Percentiles rank a stretch among this genome's conserved stretches.
These are phyloP conservation scores for Caenorhabditis becei DNA, from an alignment of 2,888 invertebrate genomes.

Conservation along the genomic window DNA sequence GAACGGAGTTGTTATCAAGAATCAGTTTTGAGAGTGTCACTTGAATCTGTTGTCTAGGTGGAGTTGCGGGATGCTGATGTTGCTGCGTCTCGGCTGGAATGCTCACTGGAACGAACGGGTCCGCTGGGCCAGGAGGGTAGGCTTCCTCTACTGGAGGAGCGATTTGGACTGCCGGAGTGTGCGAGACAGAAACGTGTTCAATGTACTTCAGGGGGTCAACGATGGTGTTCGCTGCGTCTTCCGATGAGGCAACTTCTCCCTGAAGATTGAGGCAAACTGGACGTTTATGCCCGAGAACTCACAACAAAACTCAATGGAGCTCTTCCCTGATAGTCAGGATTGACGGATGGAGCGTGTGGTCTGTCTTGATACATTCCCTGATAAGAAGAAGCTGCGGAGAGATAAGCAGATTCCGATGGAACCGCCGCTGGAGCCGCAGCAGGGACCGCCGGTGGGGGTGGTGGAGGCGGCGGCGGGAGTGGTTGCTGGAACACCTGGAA, in stretches of 20 bases:
- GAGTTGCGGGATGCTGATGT: not conserved
- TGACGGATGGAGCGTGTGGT: conserved; percentile 46
- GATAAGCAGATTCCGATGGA: conserved; percentile 6
- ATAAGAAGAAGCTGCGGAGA: conserved; percentile 36
- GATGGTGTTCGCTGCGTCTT: conserved; percentile 34
- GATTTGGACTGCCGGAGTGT: conserved; percentile 35
- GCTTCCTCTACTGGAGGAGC: conserved; percentile 32
- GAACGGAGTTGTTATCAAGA: too few relatives aligned
- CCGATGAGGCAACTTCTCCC: conserved; percentile 34
- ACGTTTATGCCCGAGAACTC: not conserved
- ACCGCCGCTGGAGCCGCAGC: conserved; percentile 15
- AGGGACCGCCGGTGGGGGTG: conserved; percentile 27
- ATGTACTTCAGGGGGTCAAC: conserved; percentile 54
- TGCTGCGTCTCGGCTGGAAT: not conserved
- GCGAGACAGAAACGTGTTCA: conserved; percentile 57
- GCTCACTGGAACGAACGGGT: conserved; percentile 20
- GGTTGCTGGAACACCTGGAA: conserved; percentile 37
- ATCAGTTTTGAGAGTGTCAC: too few relatives aligned
- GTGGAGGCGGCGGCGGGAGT: conserved; percentile 33
- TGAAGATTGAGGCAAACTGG: conserved; percentile 12
- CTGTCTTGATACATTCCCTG: conserved; percentile 55
- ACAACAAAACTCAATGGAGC: conserved; percentile 54
- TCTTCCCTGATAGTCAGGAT: conserved; percentile 52
- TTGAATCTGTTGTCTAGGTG: conserved; percentile 38
- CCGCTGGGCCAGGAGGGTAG: conserved; percentile 34